Conservation (phyloP, 53 echinoderm and acorn worm species). For the Apostichopus leukothele region DNA sequence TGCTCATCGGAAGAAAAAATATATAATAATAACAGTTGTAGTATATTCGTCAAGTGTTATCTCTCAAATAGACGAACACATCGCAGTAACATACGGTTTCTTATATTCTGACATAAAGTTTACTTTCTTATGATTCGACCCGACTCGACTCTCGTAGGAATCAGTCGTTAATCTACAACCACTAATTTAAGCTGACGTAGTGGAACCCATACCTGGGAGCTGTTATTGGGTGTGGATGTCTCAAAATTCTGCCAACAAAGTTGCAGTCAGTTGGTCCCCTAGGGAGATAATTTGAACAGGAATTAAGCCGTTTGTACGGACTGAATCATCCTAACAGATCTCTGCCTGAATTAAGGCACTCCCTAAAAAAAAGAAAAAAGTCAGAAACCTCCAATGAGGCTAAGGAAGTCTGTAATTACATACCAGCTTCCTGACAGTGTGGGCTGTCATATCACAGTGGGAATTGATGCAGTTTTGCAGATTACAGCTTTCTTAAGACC, state of each 20-base stretch:
- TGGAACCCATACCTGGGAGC: neutral
- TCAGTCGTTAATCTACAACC: too few relatives aligned
- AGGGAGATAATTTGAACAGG: conserved; percentile 3
- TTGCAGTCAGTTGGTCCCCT: conserved; percentile 13
- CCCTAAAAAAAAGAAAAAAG: conserved; percentile 16
- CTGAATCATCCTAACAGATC: conserved; percentile 12
- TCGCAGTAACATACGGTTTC: too few relatives aligned
- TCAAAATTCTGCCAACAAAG: neutral
- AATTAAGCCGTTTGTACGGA: neutral
- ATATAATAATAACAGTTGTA: too few relatives aligned
- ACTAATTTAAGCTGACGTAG: neutral
- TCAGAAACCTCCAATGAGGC: conserved; percentile 10
- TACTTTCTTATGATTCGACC: too few relatives aligned
- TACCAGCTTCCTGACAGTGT: conserved; percentile 13
- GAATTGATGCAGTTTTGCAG: conserved; percentile 13
- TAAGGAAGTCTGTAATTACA: conserved; percentile 36
- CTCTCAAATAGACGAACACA: too few relatives aligned
- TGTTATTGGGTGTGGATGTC: neutral
- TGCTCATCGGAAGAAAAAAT: too few relatives aligned
- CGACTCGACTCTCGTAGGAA: too few relatives aligned
- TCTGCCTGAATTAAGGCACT: conserved; percentile 7
- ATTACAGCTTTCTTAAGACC: conserved; percentile 20
- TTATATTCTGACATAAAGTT: too few relatives aligned
- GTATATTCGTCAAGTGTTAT: too few relatives aligned
- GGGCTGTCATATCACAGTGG: conserved; percentile 20